Evolutionary conservation across 2,888 invertebrate species (phyloP).

Genomic region (Laothoe populi): DNA sequence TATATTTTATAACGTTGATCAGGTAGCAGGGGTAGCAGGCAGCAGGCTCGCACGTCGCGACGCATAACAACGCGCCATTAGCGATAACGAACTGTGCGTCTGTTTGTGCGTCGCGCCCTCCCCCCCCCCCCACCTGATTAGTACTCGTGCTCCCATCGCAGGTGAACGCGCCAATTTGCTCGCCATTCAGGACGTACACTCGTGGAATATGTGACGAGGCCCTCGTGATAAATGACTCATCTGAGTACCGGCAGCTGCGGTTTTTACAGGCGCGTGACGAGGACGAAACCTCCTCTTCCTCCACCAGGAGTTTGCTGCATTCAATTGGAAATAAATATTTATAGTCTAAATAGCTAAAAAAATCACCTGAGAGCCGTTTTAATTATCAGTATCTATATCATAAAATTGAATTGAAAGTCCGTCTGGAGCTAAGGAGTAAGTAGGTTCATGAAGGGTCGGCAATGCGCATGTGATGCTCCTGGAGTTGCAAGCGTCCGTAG

Average conservation of each 20-base stretch:
- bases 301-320: no score
- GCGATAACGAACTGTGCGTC: slow-evolving; percentile 17
- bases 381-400: no score
- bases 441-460: no score
- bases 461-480: no score
- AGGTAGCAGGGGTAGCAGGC: no score
- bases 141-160: background rate
- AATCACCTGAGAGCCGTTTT: no score
- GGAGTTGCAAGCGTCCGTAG: no score
- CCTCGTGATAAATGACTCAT: background rate
- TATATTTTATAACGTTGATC: background rate
- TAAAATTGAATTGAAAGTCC: no score
- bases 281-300: background rate
- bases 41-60: background rate
- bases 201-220: slow-evolving; percentile 6
- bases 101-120: slow-evolving; percentile 7
- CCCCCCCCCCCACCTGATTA: background rate
- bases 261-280: background rate
- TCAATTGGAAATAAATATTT: no score
- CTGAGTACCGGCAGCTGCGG: background rate
- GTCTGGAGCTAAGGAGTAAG: no score
- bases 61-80: slow-evolving; percentile 9
- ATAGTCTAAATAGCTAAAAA: no score
- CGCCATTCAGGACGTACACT: background rate
- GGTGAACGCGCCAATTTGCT: background rate